A percentile compares a stretch with the other conserved stretches of the same genome.
Conservation (phyloP, 2,113 vertebrate species). For the Dolichotis patagonum region DNA sequence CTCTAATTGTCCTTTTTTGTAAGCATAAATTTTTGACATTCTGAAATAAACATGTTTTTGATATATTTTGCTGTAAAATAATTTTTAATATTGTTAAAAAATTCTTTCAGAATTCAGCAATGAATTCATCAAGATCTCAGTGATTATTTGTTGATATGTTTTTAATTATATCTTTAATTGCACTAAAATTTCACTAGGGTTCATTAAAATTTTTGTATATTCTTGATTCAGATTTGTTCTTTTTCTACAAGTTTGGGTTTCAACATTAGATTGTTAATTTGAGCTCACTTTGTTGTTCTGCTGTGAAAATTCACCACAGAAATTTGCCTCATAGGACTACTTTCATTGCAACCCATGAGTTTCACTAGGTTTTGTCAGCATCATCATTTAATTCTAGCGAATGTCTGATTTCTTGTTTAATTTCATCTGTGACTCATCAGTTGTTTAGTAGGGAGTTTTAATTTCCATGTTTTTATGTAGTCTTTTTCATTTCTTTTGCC, state of each 20-base stretch:
- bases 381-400: not conserved
- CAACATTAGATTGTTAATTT: not conserved
- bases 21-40: not conserved
- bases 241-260: not conserved
- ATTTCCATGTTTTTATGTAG: not conserved
- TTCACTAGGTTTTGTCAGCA: not conserved
- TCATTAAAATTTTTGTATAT: not conserved
- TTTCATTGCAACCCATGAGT: not conserved
- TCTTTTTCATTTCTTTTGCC: not conserved
- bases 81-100: not conserved
- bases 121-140: not conserved
- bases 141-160: not conserved
- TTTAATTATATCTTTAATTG: not conserved
- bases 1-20: not conserved
- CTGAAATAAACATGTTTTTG: not conserved
- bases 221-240: not conserved
- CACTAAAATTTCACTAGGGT: too few species aligned
- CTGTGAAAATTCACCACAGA: not conserved
- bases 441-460: not conserved
- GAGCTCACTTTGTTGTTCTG: not conserved
- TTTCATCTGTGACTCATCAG: not conserved
- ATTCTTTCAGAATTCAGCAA: not conserved
- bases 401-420: not conserved
- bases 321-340: not conserved
- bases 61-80: not conserved